Conservation (phyloP, 2,113 vertebrate species). For the Rhynchomys soricoides region DNA sequence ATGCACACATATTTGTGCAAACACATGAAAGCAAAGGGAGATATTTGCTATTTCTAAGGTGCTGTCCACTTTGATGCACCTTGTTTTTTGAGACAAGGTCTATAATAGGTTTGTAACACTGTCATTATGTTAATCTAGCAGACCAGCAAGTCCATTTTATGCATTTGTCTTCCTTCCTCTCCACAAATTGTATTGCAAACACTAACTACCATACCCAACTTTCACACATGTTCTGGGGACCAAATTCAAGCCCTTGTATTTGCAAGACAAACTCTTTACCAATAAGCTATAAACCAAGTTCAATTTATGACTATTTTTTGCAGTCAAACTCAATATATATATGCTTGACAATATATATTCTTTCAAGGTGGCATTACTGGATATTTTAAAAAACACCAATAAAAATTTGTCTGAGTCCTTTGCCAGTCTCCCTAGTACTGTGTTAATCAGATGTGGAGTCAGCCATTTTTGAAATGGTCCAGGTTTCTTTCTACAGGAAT, state of each 20-base stretch:
- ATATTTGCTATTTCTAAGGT: background rate
- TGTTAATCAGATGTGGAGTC: background rate
- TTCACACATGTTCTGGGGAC: too few relatives aligned
- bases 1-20: background rate
- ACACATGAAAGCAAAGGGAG: background rate
- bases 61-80: background rate
- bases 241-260: background rate
- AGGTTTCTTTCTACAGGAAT: background rate
- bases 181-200: background rate
- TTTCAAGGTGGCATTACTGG: background rate
- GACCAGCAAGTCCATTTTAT: background rate
- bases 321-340: background rate
- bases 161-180: background rate
- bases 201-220: background rate
- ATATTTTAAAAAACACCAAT: background rate
- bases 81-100: background rate
- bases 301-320: background rate
- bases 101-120: background rate
- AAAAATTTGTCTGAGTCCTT: background rate
- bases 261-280: background rate
- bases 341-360: background rate
- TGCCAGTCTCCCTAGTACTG: background rate
- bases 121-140: background rate
- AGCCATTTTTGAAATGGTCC: background rate
- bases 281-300: background rate